Evolutionary conservation across 2,888 invertebrate genomes (phyloP), one percentile per base, ranked within the genome.

Genomic region (Pristionchus exspectatus): DNA sequence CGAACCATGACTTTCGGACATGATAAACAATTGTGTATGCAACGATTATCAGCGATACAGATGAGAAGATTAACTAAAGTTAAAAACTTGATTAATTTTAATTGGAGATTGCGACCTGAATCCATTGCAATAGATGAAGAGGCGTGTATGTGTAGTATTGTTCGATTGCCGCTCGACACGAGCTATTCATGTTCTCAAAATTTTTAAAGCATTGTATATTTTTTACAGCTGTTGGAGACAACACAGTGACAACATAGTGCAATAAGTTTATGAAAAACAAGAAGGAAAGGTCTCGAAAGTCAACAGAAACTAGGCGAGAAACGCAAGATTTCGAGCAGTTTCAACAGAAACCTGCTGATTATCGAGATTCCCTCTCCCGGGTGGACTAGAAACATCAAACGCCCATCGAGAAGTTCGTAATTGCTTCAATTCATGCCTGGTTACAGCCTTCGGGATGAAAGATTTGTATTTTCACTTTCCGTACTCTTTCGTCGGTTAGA

Each of bases 1-100:
- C 84, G 59, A 85, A 85, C 84, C 84, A 85, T 10, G 84, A 85
- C 27, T 85, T 85, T 14, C 56, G 14, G 12, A 85, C 12, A 33
- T 85, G 59, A 33, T 24, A 56, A 33, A 10, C 0, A 12, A 59
- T 33, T 14, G 84, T 85, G 59, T 85, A 85, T 5, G 33, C 21
- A 1, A 83, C 83, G 16, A 83, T 18, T 21, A 83, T n/a, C 3
- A 83, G 24, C 10, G 83, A 83, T 27, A 83, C 83, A 7, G 50
- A 7, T 2, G 56, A 54, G 56, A 12, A 83, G 38, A 83, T 27
- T 30, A 83, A n/a, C 56, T 83, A 14, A 14, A 77, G 44, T 44
- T 44, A 74, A 63, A 1, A n/a, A 44, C 2, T 33, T 54, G 38
- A 38, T 1, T 63, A 24, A n/a, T 63, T n/a, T 63, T 5, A 24